Conservation (phyloP, 37 sponge, comb jelly and placozoan genomes). For the Halisarca cf. caerulea region DNA sequence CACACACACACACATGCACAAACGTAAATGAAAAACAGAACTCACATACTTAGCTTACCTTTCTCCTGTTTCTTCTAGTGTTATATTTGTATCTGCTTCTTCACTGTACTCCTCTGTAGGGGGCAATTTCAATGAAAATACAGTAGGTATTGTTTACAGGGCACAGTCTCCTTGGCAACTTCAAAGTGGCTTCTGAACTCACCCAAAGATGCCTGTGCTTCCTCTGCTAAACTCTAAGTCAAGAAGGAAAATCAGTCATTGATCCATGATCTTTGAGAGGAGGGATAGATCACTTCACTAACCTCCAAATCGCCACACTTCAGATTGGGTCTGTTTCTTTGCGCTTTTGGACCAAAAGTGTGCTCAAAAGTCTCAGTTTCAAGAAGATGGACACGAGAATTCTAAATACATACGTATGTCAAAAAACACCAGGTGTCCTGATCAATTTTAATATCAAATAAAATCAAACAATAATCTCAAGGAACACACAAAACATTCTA, state of each 20-base stretch:
- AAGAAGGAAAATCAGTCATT: not conserved
- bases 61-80: slow-evolving; percentile 54
- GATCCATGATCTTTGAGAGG: no score
- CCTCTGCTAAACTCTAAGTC: not conserved
- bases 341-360: slow-evolving; percentile 95
- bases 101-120: slow-evolving; percentile 49
- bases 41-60: slow-evolving; percentile 47
- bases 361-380: slow-evolving; percentile 90
- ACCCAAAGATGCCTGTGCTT: not conserved
- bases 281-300: no score
- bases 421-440: no score
- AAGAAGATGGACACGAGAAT: slow-evolving; percentile 82
- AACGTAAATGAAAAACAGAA: no score
- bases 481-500: no score
- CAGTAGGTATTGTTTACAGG: no score
- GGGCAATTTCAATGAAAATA: not conserved
- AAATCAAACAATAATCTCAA: no score
- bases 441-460: no score
- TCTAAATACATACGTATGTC: no score
- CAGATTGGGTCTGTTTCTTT: slow-evolving; percentile 83
- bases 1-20: no score
- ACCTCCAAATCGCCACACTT: slow-evolving; percentile 71
- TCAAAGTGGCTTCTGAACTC: not conserved
- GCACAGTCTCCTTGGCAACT: no score
- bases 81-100: slow-evolving; percentile 63